These are phyloP conservation scores for Parazoanthus atlanticus DNA, from an alignment of 92 coral and sea anemone genomes.

Conservation along the genomic window DNA sequence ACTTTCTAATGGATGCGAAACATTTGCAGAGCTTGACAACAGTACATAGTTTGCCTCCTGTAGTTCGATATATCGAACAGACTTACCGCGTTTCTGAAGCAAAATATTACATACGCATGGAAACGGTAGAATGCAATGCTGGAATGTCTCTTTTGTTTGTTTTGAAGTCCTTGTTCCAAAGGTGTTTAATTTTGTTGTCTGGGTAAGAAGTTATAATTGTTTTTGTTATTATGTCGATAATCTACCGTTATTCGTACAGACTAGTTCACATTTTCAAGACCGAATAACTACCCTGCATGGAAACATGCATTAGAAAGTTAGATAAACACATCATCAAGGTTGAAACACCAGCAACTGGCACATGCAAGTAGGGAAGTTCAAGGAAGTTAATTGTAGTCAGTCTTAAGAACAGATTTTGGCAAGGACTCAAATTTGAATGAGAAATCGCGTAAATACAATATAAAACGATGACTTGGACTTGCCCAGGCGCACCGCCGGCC, in stretches of 20 bases:
- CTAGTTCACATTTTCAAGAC: not conserved
- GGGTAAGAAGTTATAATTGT: not conserved
- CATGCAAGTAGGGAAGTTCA: not conserved
- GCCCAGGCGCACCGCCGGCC: not conserved
- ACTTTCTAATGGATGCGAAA: not conserved
- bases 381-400: not conserved
- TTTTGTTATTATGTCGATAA: not conserved
- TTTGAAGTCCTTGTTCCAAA: not conserved
- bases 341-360: not conserved
- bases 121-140: not conserved
- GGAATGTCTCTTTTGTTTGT: conserved; percentile 30
- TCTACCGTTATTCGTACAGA: not conserved
- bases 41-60: not conserved
- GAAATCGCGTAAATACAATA: not conserved
- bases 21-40: not conserved
- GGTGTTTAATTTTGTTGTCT: not conserved
- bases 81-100: not conserved
- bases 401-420: not conserved
- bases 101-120: not conserved
- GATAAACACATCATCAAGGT: not conserved
- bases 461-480: not conserved
- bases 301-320: not conserved
- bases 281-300: not conserved
- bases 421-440: not conserved
- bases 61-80: conserved; percentile 1